Conservation (phyloP, 2,113 vertebrate species). For the Melanerpes formicivorus region DNA sequence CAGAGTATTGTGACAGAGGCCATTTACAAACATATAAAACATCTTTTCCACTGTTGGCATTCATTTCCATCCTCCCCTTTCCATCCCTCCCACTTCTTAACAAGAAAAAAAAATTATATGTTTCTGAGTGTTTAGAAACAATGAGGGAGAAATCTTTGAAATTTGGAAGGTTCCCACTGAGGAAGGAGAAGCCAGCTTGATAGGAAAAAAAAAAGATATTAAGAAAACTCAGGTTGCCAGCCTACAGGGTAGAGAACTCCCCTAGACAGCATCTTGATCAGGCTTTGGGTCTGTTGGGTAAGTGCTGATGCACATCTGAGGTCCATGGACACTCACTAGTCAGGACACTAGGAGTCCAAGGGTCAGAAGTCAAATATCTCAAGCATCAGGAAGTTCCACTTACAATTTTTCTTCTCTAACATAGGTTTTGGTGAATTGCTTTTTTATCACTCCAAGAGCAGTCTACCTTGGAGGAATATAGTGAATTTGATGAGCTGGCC, state of each 20-base stretch:
- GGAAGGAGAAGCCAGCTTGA: background rate
- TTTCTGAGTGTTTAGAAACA: background rate
- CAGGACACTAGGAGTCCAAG: background rate
- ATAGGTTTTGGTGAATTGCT: accelerated
- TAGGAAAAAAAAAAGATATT: background rate
- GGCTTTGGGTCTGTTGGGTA: background rate
- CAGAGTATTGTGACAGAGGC: background rate
- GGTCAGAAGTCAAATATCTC: background rate
- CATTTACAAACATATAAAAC: background rate
- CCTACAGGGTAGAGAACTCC: background rate
- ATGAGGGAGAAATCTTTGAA: background rate
- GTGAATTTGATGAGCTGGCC: background rate
- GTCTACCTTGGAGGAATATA: background rate
- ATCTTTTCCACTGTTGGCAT: background rate
- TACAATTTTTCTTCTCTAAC: background rate
- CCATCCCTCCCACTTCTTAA: accelerated
- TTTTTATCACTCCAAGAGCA: background rate
- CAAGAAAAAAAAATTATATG: background rate
- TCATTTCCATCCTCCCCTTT: background rate
- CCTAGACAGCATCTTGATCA: background rate
- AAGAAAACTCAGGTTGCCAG: background rate
- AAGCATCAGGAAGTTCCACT: background rate
- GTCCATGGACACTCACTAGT: no score
- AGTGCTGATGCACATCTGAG: background rate
- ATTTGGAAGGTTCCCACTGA: background rate